Conservation (phyloP, 2,797 vertebrate genomes). For the Telmatherina bonti region DNA sequence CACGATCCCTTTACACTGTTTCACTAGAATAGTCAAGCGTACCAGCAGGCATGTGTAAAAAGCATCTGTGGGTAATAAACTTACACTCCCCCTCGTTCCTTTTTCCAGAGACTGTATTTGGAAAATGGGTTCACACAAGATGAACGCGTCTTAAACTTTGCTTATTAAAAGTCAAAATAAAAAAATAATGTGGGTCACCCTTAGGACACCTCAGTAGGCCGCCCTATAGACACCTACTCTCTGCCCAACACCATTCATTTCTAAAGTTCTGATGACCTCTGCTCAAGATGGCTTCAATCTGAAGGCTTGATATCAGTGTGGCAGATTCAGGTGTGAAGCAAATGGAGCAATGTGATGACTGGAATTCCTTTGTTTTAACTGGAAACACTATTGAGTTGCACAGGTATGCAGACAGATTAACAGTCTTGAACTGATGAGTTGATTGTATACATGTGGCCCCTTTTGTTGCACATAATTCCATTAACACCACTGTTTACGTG, state of each 20-base stretch:
- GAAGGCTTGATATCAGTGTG: constrained; percentile 28
- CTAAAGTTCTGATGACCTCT: constrained; percentile 29
- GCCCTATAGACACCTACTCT: constrained; percentile 18
- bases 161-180: constrained; percentile 6
- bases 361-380: constrained; percentile 40
- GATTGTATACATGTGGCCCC: constrained; percentile 34
- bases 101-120: constrained; percentile 29
- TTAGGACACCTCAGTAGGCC: not conserved
- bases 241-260: constrained; percentile 32
- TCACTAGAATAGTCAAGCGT: constrained; percentile 48
- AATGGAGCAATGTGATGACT: constrained; percentile 30
- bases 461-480: constrained; percentile 30
- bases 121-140: constrained; percentile 22
- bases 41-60: constrained; percentile 38
- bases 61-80: constrained; percentile 34
- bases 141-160: constrained; percentile 5
- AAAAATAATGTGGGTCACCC: constrained; percentile 12
- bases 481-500: constrained; percentile 22
- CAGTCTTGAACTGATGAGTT: constrained; percentile 19
- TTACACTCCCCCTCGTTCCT: constrained; percentile 24
- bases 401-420: constrained; percentile 34
- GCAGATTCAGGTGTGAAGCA: constrained; percentile 12
- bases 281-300: constrained; percentile 14
- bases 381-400: constrained; percentile 43
- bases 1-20: constrained; percentile 72